Evolutionary conservation across 2,113 vertebrate genomes (phyloP), one percentile per base, ranked within the genome.

Genomic region (Amblyopsis rosae): DNA sequence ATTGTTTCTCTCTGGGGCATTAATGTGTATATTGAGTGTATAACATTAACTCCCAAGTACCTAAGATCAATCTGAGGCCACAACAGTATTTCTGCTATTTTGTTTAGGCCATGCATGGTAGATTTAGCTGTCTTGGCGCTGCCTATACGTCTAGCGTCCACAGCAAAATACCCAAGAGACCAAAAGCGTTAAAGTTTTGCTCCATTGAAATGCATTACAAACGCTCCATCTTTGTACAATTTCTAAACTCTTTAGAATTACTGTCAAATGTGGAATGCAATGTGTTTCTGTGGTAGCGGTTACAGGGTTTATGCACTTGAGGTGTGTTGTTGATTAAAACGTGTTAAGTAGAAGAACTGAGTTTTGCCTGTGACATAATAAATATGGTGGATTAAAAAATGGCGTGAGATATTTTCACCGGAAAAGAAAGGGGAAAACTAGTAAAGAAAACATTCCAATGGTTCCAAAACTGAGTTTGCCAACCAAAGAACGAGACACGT

Each of bases 271-370:
- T 12, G 9, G 12, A 51, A 51, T 12, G 13, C 11, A 12, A 51
- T 51, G 11, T 51, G 6, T 11, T 12, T 4, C 49, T 12, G 9
- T 10, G 49, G 16, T 15, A 61, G 53, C 72, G 76, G 59, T 12
- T 4, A 70, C 32, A 8, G 49, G 15, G 55, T 13, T 41, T 80
- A 26, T 26, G 16, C 59, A 19, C 54, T 48, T 32, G 56, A 67
- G 32, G 65, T 71, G 59, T 17, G 67, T 56, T 33, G 69, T 64
- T 77, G 56, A 33, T 54, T 67, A 53, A 73, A 79, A 76, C 87
- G 84, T 84, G 80, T 81, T 87, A 92, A 92, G 91, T 85, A 91
- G 90, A 92, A 90, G 88, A 91, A 92, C 88, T 87, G 89, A 92
- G 91, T 90, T 87, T 87, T 82, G 71, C 83, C 45, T 67, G 63